These are phyloP conservation scores for Apistogramma diplotaenia DNA, from an alignment of 2,113 vertebrate species.

Conservation along the genomic window DNA sequence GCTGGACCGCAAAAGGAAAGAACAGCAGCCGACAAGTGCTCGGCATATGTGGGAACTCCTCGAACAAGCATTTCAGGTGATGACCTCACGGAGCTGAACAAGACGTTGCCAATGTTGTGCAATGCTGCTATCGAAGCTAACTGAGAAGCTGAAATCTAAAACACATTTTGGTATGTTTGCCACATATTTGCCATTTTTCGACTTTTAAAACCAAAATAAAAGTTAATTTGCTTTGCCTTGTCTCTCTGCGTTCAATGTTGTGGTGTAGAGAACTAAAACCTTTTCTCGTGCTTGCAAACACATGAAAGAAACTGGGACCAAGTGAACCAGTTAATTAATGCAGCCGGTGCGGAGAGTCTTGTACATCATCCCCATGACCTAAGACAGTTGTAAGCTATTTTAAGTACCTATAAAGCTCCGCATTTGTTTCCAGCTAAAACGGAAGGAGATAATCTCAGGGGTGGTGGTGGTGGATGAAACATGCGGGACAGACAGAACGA, in stretches of 20 bases:
- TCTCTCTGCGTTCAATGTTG: not conserved
- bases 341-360: not conserved
- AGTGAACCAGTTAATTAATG: conserved; percentile 11
- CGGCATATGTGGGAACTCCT: conserved; percentile 1
- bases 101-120: not conserved
- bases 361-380: conserved; percentile 12
- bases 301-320: not conserved
- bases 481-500: not conserved
- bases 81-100: not conserved
- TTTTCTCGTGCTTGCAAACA: not conserved
- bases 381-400: conserved; percentile 2
- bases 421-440: conserved; percentile 28
- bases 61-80: not conserved
- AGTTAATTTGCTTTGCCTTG: no score
- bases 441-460: not conserved
- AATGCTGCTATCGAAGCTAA: not conserved
- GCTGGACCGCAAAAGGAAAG: not conserved
- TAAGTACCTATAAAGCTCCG: not conserved
- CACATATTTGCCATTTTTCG: no score
- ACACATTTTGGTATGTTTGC: not conserved
- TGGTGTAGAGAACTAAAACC: not conserved
- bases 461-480: not conserved
- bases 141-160: not conserved
- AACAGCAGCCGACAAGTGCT: not conserved
- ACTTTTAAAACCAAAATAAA: no score